Evolutionary conservation across 2,888 invertebrate species (phyloP).

Genomic region (Julus scanicus): DNA sequence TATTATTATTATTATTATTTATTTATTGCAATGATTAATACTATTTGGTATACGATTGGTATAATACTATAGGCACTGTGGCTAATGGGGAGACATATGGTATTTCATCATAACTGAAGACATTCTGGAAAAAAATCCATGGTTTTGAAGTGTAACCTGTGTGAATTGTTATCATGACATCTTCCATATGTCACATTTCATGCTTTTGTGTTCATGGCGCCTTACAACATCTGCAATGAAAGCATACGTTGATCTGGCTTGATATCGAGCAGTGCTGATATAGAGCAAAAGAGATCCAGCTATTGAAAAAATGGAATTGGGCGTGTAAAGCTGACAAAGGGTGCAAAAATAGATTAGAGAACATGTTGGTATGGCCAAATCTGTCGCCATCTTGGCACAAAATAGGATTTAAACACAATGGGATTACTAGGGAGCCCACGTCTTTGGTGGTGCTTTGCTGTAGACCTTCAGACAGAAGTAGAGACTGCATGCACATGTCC

Average conservation of each 20-base stretch:
- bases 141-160: neutral
- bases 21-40: too few relatives aligned
- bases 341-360: neutral
- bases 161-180: slow-evolving; percentile 7
- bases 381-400: slow-evolving; percentile 39
- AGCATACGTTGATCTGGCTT: too few relatives aligned
- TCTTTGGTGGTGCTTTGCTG: slow-evolving; percentile 22
- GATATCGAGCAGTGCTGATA: neutral
- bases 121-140: too few relatives aligned
- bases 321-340: neutral
- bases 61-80: too few relatives aligned
- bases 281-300: neutral
- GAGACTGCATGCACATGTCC: slow-evolving; percentile 7
- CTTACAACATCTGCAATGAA: neutral
- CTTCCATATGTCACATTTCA: neutral
- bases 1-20: too few relatives aligned
- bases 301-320: slow-evolving; percentile 3
- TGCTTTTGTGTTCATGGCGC: neutral
- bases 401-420: slow-evolving; percentile 19
- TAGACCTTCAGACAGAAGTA: slow-evolving; percentile 4
- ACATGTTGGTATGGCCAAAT: neutral
- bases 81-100: too few relatives aligned
- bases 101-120: too few relatives aligned
- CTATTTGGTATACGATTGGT: too few relatives aligned
- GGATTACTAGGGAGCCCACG: neutral